Evolutionary conservation across 2,797 vertebrate genomes (phyloP).

Genomic region (Anguilla marmorata): DNA sequence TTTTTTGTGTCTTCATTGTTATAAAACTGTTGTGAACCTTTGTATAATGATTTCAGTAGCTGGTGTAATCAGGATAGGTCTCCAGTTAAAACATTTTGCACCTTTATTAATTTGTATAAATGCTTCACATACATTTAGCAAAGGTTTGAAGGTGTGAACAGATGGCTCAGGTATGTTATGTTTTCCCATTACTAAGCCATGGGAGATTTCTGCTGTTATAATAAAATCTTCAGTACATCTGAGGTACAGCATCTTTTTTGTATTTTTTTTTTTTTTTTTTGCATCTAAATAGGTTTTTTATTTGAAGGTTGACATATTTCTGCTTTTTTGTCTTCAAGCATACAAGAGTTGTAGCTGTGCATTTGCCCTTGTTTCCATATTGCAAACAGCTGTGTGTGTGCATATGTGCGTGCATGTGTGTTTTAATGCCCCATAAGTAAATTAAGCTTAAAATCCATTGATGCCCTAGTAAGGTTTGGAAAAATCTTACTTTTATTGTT

Average conservation of each 20-base stretch:
- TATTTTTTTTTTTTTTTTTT: too few relatives aligned
- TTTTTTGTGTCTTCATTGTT: too few relatives aligned
- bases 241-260: not conserved
- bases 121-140: slow-evolving; percentile 50
- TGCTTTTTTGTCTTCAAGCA: not conserved
- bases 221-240: not conserved
- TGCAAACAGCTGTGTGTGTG: not conserved
- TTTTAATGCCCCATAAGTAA: too few relatives aligned
- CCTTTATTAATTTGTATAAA: slow-evolving; percentile 51
- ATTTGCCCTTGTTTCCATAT: not conserved
- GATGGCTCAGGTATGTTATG: slow-evolving; percentile 45
- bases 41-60: not conserved
- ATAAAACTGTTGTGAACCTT: too few relatives aligned
- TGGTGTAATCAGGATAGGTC: slow-evolving; percentile 16
- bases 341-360: not conserved
- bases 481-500: too few relatives aligned
- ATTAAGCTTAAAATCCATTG: too few relatives aligned
- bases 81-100: slow-evolving; percentile 35
- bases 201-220: slow-evolving; percentile 28
- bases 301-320: not conserved
- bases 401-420: not conserved
- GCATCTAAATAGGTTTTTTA: not conserved
- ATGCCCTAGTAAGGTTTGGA: too few relatives aligned
- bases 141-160: slow-evolving; percentile 53
- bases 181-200: slow-evolving; percentile 44